phyloP scores from a whole-genome alignment of 2,888 invertebrate species.

The Byasa hedistus region DNA sequence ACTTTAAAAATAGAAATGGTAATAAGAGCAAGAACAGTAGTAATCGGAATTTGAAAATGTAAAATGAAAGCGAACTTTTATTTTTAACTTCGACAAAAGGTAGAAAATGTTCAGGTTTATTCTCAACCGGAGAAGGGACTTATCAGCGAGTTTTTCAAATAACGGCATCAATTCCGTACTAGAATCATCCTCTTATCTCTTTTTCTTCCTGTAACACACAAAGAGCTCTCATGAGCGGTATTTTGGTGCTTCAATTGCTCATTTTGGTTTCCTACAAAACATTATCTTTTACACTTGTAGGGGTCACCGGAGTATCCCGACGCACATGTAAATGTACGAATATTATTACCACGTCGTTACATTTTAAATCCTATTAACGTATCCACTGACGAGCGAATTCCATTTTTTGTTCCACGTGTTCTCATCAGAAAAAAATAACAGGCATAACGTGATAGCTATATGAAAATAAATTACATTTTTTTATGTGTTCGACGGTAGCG shows the following conservation, averaged over 20 bases:
- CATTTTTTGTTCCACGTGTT: slow-evolving; percentile 62
- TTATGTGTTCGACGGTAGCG: slow-evolving; percentile 18
- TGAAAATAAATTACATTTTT: slow-evolving; percentile 48
- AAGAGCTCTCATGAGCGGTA: slow-evolving; percentile 49
- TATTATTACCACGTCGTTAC: slow-evolving; percentile 45
- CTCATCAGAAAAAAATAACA: slow-evolving; percentile 34
- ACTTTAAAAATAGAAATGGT: background rate
- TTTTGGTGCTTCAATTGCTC: slow-evolving; percentile 50
- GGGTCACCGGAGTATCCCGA: slow-evolving; percentile 46
- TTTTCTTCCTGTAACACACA: slow-evolving; percentile 53
- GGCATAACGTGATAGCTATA: slow-evolving; percentile 42
- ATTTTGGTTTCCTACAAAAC: slow-evolving; percentile 55
- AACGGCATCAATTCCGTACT: slow-evolving; percentile 49
- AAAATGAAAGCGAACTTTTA: slow-evolving; percentile 65
- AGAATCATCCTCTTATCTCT: slow-evolving; percentile 55
- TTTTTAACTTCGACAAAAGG: slow-evolving; percentile 54
- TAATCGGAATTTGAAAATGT: slow-evolving; percentile 40
- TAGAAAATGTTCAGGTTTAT: slow-evolving; percentile 47
- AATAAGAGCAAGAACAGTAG: background rate
- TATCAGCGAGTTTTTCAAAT: slow-evolving; percentile 69
- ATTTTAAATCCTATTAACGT: slow-evolving; percentile 51
- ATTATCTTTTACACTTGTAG: slow-evolving; percentile 39
- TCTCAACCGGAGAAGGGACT: slow-evolving; percentile 61
- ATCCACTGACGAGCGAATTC: slow-evolving; percentile 40
- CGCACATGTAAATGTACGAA: slow-evolving; percentile 30